These are phyloP conservation scores for Caenorhabditis drosophilae DNA, from an alignment of 2,888 invertebrate genomes.

Conservation along the genomic window DNA sequence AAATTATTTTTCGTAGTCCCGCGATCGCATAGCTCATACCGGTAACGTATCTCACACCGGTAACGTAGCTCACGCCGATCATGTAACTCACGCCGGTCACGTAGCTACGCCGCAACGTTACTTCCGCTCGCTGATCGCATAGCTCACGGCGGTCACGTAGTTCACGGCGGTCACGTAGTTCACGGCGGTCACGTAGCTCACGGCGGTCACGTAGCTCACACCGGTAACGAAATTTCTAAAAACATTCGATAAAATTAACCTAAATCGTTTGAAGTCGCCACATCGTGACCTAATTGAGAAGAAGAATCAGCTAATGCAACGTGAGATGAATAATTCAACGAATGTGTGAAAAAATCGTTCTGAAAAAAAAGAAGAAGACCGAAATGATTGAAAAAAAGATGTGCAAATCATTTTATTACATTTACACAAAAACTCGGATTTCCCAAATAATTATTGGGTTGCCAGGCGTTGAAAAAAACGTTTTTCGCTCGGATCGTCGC, in stretches of 20 bases:
- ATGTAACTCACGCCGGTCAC: no score
- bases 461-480: constrained; percentile 30
- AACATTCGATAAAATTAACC: not conserved
- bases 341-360: constrained; percentile 27
- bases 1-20: no score
- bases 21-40: no score
- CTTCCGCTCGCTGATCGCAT: no score
- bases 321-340: constrained; percentile 26
- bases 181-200: no score
- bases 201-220: no score
- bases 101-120: no score
- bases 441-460: constrained; percentile 11
- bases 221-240: no score
- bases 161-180: no score
- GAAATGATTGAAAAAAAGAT: not conserved
- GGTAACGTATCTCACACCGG: no score
- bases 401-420: constrained; percentile 5
- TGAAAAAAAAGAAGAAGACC: not conserved
- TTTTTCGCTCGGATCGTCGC: constrained; percentile 15
- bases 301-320: constrained; percentile 18
- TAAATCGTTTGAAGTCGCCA: not conserved
- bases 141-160: no score
- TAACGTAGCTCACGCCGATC: no score
- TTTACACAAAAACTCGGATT: constrained; percentile 22
- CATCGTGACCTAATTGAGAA: constrained; percentile 11